phyloP scores from a whole-genome alignment of 2,113 vertebrate genomes.

The human (Homo sapiens) region DNA sequence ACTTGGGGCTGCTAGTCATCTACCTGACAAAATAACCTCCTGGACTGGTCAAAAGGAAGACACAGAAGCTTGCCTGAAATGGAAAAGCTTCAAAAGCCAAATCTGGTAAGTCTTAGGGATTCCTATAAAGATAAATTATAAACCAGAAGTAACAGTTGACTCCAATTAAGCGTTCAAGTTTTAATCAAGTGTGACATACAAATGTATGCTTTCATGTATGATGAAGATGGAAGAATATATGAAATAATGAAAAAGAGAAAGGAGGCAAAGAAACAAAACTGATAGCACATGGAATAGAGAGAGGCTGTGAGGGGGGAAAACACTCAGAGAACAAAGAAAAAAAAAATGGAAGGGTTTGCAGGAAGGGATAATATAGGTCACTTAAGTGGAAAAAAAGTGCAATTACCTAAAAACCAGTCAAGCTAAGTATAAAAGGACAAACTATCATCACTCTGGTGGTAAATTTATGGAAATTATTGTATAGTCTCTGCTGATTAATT shows the following conservation, averaged over 20 bases:
- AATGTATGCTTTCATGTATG: background rate
- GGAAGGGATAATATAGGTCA: background rate
- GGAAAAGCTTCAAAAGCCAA: background rate
- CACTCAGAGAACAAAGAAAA: background rate
- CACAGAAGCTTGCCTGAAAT: background rate
- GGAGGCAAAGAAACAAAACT: background rate
- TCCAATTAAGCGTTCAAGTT: background rate
- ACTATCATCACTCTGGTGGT: background rate
- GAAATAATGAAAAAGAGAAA: background rate
- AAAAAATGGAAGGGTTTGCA: background rate
- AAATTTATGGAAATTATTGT: background rate
- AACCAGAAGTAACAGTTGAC: background rate
- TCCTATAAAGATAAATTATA: background rate
- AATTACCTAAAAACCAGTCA: background rate
- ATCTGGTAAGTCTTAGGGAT: background rate
- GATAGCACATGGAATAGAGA: background rate
- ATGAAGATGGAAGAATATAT: background rate
- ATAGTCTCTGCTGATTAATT: background rate
- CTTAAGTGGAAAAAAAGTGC: background rate
- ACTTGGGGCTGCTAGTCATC: accelerated
- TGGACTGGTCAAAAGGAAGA: background rate
- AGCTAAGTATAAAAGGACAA: background rate
- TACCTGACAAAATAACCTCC: background rate
- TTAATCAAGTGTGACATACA: background rate
- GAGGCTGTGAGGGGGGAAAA: background rate